Evolutionary conservation across 2,113 vertebrate species (phyloP), one percentile per base, ranked within the genome.

Genomic region (Poicephalus gulielmi): DNA sequence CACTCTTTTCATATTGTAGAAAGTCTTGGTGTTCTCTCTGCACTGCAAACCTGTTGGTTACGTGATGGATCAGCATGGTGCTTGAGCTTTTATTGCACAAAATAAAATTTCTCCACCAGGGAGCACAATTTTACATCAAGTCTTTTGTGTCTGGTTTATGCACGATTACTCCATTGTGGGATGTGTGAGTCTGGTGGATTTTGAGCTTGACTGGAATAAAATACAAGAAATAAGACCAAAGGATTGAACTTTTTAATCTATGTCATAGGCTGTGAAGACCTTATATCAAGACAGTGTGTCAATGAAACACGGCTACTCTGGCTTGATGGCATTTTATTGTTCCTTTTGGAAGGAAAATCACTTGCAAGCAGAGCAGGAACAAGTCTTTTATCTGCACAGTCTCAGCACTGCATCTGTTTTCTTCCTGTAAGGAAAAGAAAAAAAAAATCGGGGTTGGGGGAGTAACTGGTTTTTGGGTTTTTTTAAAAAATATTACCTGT

Each of bases 381-480:
- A 53, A 52, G 44, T 75, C 11, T 17, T 73, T 52, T 13, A 14
- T 8, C 5, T 62, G 5, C 18, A 52, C 20, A 43, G 15, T 63
- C 31, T 59, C 35, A 78, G 27, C 4, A 33, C 31, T 55, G 25
- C 25, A 31, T 35, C 10, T 49, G 28, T 90, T 67, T 75, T 12
- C 46, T 53, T 60, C 27, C 15, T 49, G 75, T 33, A 30, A 17
- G 24, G 37, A 64, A 41, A 53, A 31, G 28, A 23, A 47, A 28
- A 13, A n/a, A 63, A 60, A 50, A 30, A 1, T 8, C 0, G 0
- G 4, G 6, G 5, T 8, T 9, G 8, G 15, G n/a, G n/a, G 7
- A 20, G 11, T 44, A 55, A 16, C 31, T 82, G 22, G 2, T 59
- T 16, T 59, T n/a, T n/a, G 20, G 33, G 20, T 3, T 43, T 89